phyloP scores from a whole-genome alignment of 2,797 vertebrate genomes.

The Mus minutoides region DNA sequence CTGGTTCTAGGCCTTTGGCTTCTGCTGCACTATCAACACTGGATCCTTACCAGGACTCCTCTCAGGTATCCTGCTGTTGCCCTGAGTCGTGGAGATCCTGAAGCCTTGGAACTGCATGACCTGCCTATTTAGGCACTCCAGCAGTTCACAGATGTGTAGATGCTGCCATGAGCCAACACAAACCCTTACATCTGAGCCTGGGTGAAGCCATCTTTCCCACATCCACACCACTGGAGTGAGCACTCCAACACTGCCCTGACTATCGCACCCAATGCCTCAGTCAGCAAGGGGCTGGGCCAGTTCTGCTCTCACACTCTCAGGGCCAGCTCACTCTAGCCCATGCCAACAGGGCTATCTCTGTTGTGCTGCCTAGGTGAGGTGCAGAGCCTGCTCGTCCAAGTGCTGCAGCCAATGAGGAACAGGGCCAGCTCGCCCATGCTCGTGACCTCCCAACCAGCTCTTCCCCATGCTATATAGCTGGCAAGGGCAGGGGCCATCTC shows the following conservation, averaged over 20 bases:
- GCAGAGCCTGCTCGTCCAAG: not conserved
- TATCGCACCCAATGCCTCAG: not conserved
- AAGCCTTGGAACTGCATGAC: not conserved
- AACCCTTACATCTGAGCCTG: not conserved
- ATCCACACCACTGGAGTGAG: not conserved
- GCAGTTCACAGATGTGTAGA: not conserved
- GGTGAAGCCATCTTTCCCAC: not conserved
- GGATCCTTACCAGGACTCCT: not conserved
- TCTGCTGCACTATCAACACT: too few relatives aligned
- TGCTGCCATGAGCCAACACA: not conserved
- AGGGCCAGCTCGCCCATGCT: not conserved
- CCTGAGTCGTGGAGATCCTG: not conserved
- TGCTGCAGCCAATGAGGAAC: too few relatives aligned
- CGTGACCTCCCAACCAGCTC: not conserved
- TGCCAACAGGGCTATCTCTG: not conserved
- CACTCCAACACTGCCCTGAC: not conserved
- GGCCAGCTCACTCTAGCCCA: not conserved
- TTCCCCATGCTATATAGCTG: not conserved
- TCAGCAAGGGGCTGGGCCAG: not conserved
- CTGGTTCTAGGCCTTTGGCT: too few relatives aligned
- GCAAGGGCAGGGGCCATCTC: too few relatives aligned
- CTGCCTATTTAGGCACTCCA: not conserved
- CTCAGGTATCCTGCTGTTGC: not conserved
- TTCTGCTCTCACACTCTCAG: not conserved
- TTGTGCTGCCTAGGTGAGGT: not conserved